Base-by-base conservation (phyloP, 2,797 vertebrate genomes). In the Spea hammondii region DNA sequence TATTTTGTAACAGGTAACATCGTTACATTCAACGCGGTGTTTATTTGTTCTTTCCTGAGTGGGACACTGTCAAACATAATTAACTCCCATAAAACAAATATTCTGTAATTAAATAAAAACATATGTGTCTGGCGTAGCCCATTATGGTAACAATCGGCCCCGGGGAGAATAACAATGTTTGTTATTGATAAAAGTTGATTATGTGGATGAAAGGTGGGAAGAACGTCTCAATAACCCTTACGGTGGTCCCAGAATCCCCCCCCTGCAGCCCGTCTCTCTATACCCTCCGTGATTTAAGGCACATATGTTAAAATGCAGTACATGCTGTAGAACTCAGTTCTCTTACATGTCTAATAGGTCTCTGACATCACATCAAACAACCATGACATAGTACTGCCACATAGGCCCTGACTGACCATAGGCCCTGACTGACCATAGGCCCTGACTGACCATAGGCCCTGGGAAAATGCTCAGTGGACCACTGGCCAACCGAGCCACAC, bases 61-160 rank as follows among this genome's bases (percentile, higher is more conserved):
- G 72, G 48, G n/a, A 54, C 17, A 62, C 6, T 17, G 46, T 48
- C 72, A 73, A 72, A 68, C 53, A 62, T 64, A 70, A 80, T 70
- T 80, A 75, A 12, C 48, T 70, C n/a, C 59, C 7, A 60, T 45
- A 70, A 75, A 80, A 80, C 49, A 79, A 79, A 74, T 80, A 80
- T 70, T 71, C 60, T 46, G n/a, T 80, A 76, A 80, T 80, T 70
- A 80, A 80, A 80, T 57, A 14, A 71, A 80, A 80, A 80, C 73
- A 76, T 3, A 57, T 65, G 5, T 50, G 7, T 53, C 45, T 65
- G 44, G 70, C 60, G 54, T 14, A 65, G 55, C 44, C 9, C 59
- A 70, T 51, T 64, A 48, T 14, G 11, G 57, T n/a, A 62, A 65
- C 14, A 46, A 4, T 44, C 57, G 45, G 60, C 72, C 79, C 59